phyloP scores from a whole-genome alignment of 2,113 vertebrate genomes.

The Chamaetylas fuelleborni region DNA sequence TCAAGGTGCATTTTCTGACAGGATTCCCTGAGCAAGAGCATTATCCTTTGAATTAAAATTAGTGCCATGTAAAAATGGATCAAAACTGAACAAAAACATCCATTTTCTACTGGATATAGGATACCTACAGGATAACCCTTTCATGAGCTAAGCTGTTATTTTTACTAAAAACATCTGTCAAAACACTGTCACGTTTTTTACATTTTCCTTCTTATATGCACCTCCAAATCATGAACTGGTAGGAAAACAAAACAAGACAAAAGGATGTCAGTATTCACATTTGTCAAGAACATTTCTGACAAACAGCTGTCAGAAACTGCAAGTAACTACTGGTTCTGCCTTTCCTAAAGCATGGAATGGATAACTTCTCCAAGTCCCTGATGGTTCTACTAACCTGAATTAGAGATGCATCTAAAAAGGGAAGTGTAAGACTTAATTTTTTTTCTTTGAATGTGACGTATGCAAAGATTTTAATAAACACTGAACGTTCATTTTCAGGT shows the following conservation, averaged over 20 bases:
- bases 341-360: not conserved
- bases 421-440: not conserved
- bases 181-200: not conserved
- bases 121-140: not conserved
- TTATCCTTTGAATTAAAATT: not conserved
- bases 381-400: not conserved
- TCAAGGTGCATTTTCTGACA: not conserved
- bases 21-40: not conserved
- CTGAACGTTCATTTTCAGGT: not conserved
- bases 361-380: not conserved
- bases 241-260: not conserved
- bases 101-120: not conserved
- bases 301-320: not conserved
- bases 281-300: not conserved
- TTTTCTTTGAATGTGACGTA: not conserved
- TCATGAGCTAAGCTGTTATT: not conserved
- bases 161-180: not conserved
- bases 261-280: fast-evolving
- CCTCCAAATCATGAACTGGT: not conserved
- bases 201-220: not conserved
- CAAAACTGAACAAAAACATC: not conserved
- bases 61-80: not conserved
- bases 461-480: not conserved
- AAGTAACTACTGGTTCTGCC: not conserved
- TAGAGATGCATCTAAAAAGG: not conserved